A percentile compares a stretch with the other conserved stretches of the same genome.
Conservation (phyloP, 2,888 invertebrate species). For the Muscina levida region DNA sequence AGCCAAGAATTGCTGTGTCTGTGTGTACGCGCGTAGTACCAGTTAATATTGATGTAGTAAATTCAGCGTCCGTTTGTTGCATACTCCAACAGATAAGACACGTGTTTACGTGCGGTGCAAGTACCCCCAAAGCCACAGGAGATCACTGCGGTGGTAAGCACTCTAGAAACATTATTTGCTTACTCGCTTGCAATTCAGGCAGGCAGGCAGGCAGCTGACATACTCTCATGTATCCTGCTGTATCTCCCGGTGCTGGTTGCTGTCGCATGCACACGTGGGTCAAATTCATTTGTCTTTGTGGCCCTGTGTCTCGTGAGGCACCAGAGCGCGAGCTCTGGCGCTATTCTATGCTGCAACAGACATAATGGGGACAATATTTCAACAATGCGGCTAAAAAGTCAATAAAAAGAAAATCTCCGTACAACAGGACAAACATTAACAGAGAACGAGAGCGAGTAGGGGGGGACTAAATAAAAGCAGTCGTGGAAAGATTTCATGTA, state of each 20-base stretch:
- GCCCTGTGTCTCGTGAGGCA: conserved; percentile 16
- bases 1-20: neutral
- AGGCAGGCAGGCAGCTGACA: conserved; percentile 5
- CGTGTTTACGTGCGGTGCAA: conserved; percentile 47
- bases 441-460: conserved; percentile 13
- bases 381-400: conserved; percentile 60
- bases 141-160: conserved; percentile 63
- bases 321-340: conserved; percentile 23
- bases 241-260: neutral
- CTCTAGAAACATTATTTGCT: conserved; percentile 33
- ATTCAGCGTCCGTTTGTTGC: neutral
- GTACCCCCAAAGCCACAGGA: conserved; percentile 62
- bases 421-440: neutral
- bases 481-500: conserved; percentile 32
- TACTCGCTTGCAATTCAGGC: conserved; percentile 32
- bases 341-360: conserved; percentile 50
- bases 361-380: conserved; percentile 64
- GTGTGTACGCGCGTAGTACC: neutral
- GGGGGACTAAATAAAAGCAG: conserved; percentile 12
- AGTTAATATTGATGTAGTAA: neutral
- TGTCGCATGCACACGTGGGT: conserved; percentile 65
- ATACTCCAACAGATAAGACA: conserved; percentile 39
- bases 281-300: conserved; percentile 59
- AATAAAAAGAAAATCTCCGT: conserved; percentile 46
- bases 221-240: too few species aligned